These are phyloP conservation scores for Rhagium mordax DNA, from an alignment of 2,888 invertebrate species.

Conservation along the genomic window DNA sequence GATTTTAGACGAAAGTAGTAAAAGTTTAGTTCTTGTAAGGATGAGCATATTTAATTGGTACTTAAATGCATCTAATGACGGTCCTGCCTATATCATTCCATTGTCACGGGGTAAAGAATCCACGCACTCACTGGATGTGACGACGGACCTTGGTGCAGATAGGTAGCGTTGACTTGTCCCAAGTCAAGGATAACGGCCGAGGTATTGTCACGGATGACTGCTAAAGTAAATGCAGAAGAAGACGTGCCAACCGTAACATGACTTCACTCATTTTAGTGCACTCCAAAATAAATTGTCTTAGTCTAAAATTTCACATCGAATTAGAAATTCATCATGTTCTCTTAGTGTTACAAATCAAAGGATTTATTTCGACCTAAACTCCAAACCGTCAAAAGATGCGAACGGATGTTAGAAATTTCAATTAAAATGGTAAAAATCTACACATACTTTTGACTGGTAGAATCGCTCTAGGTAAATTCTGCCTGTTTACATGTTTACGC, in stretches of 20 bases:
- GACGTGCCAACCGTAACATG: conserved; percentile 33
- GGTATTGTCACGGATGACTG: conserved; percentile 23
- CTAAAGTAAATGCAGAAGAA: conserved; percentile 34
- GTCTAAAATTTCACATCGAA: conserved; percentile 25
- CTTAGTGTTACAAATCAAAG: neutral
- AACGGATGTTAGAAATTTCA: neutral
- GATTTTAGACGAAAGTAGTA: too few relatives aligned
- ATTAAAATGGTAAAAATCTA: neutral
- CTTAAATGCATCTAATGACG: neutral
- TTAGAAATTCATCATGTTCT: neutral
- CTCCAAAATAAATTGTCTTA: conserved; percentile 25
- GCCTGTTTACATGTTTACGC: neutral
- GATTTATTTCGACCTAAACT: neutral
- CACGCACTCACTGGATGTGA: conserved; percentile 3
- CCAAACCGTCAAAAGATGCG: neutral
- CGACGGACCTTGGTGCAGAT: conserved; percentile 27
- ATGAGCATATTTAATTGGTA: neutral
- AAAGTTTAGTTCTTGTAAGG: too few relatives aligned
- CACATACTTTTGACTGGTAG: neutral
- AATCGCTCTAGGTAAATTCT: neutral
- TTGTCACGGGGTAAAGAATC: neutral
- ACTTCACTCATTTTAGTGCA: conserved; percentile 29
- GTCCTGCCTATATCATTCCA: neutral
- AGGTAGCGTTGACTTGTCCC: conserved; percentile 22
- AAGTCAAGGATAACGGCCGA: conserved; percentile 27